Conservation (phyloP, 2,113 vertebrate species). For the Mormyrus lacerda region DNA sequence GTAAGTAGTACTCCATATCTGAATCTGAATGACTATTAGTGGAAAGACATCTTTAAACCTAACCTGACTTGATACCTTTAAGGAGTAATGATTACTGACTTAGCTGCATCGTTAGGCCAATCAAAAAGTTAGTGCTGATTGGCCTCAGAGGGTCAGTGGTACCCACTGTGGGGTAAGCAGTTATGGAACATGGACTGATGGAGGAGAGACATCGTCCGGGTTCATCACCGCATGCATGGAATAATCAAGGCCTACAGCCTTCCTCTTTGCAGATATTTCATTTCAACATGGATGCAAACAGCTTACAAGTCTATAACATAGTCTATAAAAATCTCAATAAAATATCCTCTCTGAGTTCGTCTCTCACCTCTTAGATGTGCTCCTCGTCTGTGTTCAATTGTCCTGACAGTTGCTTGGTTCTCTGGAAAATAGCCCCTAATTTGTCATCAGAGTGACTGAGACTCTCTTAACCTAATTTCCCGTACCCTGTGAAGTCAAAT, state of each 20-base stretch:
- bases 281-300: not conserved
- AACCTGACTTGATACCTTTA: no score
- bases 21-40: not conserved
- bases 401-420: not conserved
- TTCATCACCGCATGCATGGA: not conserved
- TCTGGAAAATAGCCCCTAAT: constrained; percentile 5
- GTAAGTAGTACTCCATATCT: not conserved
- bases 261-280: not conserved
- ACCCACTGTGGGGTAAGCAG: not conserved
- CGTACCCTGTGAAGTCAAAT: constrained; percentile 1
- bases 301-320: not conserved
- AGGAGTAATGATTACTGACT: no score
- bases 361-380: not conserved
- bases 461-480: constrained; percentile 1
- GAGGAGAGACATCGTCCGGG: not conserved
- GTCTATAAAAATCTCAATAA: not conserved
- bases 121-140: not conserved
- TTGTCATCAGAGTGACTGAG: constrained; percentile 12
- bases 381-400: not conserved
- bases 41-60: not conserved
- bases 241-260: not conserved
- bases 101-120: no score
- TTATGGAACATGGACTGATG: not conserved
- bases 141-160: not conserved
- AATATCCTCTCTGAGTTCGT: not conserved